phyloP scores from a whole-genome alignment of 2,113 vertebrate species.

The Callipepla californica region DNA sequence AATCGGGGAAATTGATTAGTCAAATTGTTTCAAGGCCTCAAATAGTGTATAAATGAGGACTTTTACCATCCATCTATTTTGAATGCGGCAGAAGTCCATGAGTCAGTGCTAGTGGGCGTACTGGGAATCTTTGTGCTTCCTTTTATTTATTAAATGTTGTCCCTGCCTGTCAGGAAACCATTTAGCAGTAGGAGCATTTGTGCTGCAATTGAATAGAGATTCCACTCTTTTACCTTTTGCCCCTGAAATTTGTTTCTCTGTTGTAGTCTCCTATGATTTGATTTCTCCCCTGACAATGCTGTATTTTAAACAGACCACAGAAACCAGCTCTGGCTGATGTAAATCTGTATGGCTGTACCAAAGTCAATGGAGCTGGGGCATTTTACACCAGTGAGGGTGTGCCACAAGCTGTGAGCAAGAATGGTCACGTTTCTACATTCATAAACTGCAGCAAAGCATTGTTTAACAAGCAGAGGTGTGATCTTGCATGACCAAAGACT shows the following conservation, averaged over 20 bases:
- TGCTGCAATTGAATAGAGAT: slow-evolving; percentile 47
- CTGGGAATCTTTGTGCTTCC: slow-evolving; percentile 61
- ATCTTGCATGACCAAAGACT: slow-evolving; percentile 58
- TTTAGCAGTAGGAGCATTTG: slow-evolving; percentile 59
- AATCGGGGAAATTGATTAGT: slow-evolving; percentile 24
- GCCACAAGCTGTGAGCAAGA: neutral
- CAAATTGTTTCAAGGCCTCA: slow-evolving; percentile 24
- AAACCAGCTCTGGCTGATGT: slow-evolving; percentile 21
- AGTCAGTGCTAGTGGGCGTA: slow-evolving; percentile 59
- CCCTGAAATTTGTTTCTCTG: slow-evolving; percentile 62
- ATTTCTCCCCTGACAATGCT: slow-evolving; percentile 47
- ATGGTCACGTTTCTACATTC: slow-evolving; percentile 42
- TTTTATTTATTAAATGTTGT: slow-evolving; percentile 69
- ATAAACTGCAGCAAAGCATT: slow-evolving; percentile 35
- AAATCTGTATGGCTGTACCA: slow-evolving; percentile 8
- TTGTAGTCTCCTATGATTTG: slow-evolving; percentile 50
- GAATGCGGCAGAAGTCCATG: slow-evolving; percentile 16
- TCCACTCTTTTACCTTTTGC: slow-evolving; percentile 53
- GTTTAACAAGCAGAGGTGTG: slow-evolving; percentile 67
- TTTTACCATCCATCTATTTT: neutral
- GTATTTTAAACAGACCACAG: neutral
- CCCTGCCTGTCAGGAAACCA: slow-evolving; percentile 57
- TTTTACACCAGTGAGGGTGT: neutral
- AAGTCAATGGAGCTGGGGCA: neutral
- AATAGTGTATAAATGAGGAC: slow-evolving; percentile 19